These are phyloP conservation scores for Capricornis sumatraensis DNA, from an alignment of 2,113 vertebrate species.

Conservation along the genomic window DNA sequence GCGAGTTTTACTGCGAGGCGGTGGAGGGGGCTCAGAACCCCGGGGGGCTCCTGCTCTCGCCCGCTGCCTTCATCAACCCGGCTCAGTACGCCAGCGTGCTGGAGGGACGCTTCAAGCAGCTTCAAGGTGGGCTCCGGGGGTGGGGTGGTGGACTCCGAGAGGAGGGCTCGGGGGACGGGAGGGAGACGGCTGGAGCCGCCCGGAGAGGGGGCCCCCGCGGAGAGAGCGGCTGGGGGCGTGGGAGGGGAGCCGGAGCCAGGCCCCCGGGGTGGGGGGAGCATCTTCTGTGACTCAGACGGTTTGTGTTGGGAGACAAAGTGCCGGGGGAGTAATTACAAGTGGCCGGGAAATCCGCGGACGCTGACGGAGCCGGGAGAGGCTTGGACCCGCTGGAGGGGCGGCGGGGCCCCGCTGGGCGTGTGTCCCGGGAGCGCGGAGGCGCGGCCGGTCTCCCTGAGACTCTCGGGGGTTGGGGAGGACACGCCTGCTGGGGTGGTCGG, in stretches of 20 bases:
- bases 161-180: too few species aligned
- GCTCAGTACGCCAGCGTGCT: conserved; percentile 91
- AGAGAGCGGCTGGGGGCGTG: background rate
- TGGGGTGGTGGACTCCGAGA: background rate
- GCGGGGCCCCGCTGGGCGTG: background rate
- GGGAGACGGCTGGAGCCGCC: background rate
- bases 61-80: conserved; percentile 91
- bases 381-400: background rate
- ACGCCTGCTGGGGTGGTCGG: background rate
- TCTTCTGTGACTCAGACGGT: background rate
- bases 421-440: background rate
- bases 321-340: background rate
- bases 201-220: background rate
- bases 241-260: background rate
- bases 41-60: conserved; percentile 83
- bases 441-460: background rate
- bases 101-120: conserved; percentile 94
- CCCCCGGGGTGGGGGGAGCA: background rate
- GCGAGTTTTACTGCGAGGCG: conserved; percentile 60
- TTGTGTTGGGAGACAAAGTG: background rate
- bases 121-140: conserved; percentile 88
- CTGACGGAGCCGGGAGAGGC: background rate
- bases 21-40: conserved; percentile 65
- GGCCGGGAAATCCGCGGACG: background rate
- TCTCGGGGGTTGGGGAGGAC: background rate